Conservation (phyloP, 2,797 vertebrate genomes). For the Bucorvus abyssinicus region DNA sequence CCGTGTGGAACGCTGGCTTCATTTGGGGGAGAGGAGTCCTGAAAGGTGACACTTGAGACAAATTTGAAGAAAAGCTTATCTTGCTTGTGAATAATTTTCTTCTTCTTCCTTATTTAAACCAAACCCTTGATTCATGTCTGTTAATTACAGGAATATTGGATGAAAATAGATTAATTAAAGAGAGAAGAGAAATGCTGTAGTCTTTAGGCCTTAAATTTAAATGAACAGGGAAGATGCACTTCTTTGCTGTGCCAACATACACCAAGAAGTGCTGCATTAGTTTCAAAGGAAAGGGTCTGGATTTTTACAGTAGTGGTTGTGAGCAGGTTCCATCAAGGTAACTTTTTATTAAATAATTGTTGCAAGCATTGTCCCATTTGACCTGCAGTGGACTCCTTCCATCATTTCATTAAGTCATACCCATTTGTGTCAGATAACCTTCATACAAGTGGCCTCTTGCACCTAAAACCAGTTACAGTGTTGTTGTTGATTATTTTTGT, state of each 20-base stretch:
- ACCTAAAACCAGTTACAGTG: not conserved
- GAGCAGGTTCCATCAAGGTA: not conserved
- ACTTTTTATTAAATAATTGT: not conserved
- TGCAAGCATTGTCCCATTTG: not conserved
- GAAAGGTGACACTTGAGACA: conserved; percentile 1
- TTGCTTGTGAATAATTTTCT: not conserved
- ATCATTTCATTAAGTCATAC: not conserved
- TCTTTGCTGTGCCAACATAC: not conserved
- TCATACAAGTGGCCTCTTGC: not conserved
- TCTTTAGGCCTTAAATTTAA: not conserved
- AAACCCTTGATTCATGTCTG: not conserved
- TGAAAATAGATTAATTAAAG: conserved; percentile 30
- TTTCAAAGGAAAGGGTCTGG: not conserved
- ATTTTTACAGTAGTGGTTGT: not conserved
- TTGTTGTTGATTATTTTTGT: not conserved
- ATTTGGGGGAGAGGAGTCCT: not conserved
- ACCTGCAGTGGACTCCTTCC: not conserved
- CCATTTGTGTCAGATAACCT: not conserved
- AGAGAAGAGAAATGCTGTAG: not conserved
- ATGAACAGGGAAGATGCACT: not conserved
- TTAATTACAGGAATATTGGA: conserved; percentile 4
- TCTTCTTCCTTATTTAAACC: not conserved
- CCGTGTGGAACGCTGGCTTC: not conserved
- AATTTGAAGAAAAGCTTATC: not conserved
- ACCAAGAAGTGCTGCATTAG: not conserved